Base-by-base conservation (phyloP, 2,888 invertebrate species). In the Eristalinus aeneus region DNA sequence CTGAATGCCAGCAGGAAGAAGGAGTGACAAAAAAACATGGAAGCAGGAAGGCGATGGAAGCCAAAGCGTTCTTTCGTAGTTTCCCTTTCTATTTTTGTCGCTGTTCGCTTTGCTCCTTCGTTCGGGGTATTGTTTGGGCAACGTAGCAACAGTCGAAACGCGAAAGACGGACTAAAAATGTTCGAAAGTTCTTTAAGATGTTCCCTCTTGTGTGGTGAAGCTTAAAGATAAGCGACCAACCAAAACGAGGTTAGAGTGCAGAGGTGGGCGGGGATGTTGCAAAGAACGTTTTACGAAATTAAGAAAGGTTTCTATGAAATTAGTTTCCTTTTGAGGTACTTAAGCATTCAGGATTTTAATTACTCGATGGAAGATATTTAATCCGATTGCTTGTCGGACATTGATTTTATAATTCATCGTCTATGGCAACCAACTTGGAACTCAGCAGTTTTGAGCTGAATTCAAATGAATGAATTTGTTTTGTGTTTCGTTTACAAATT, bases 81-180 rank as follows among this genome's bases (percentile, higher is more conserved):
- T 81, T 80, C 72, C 67, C 79, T 79, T 80, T 85, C 61, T 63
- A 68, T 72, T 72, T 76, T 76, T 81, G 67, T 22, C 64, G 27
- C 53, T 68, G 72, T 53, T 60, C 53, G 76, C 76, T 85, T 85
- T 80, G 79, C 67, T 69, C 63, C 56, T 34, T 27, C 63, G 36
- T 75, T 76, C 53, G 63, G n/a, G n/a, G 63, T 22, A 76, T 80
- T 85, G 76, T 80, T 72, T 81, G 63, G 34, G 63, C 46, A 46
- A 72, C 76, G 76, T 85, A 85, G 85, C 85, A 85, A 85, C 85
- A 80, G 72, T 75, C 71, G 68, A 20, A 73, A 80, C 34, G 8
- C 16, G 46, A 1, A 46, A 5, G 46, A 8, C 5, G 16, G 16
- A 16, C 46, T 16, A 16, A 60, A 32, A 27, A 61, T 20, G 67